A percentile compares a stretch with the other conserved stretches of the same genome.
Conservation (phyloP, 2,113 vertebrate genomes). For the Porphyrio hochstetteri region DNA sequence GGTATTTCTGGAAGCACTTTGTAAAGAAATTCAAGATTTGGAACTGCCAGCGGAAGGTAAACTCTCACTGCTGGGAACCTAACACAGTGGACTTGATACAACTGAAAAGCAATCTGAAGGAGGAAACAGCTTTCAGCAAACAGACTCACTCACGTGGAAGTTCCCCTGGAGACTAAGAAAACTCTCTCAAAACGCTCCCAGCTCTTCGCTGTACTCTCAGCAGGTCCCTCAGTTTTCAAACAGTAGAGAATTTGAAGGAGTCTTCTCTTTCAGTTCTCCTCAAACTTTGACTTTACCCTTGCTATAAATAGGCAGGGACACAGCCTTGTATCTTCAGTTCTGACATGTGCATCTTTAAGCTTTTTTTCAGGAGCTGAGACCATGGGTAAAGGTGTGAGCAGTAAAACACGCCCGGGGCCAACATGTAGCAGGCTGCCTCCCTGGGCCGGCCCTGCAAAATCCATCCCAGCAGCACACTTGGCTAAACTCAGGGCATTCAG, state of each 20-base stretch:
- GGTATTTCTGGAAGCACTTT: neutral
- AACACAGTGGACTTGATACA: neutral
- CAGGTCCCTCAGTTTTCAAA: slow-evolving; percentile 27
- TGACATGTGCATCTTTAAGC: neutral
- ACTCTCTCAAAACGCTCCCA: neutral
- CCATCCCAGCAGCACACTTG: neutral
- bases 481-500: neutral
- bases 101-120: neutral
- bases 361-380: neutral
- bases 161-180: neutral
- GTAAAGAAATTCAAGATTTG: neutral
- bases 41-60: neutral
- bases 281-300: neutral
- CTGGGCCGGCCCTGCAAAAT: neutral
- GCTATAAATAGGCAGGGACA: neutral
- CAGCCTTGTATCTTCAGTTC: neutral
- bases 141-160: slow-evolving; percentile 12
- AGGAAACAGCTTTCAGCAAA: slow-evolving; percentile 39
- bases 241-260: slow-evolving; percentile 40
- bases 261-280: slow-evolving; percentile 37
- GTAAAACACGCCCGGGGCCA: neutral
- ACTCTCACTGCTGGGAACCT: neutral
- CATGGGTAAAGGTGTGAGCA: neutral
- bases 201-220: neutral
- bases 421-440: neutral